These are phyloP conservation scores for Enteromius viviparus DNA, from an alignment of 2,797 vertebrate species.

Conservation along the genomic window DNA sequence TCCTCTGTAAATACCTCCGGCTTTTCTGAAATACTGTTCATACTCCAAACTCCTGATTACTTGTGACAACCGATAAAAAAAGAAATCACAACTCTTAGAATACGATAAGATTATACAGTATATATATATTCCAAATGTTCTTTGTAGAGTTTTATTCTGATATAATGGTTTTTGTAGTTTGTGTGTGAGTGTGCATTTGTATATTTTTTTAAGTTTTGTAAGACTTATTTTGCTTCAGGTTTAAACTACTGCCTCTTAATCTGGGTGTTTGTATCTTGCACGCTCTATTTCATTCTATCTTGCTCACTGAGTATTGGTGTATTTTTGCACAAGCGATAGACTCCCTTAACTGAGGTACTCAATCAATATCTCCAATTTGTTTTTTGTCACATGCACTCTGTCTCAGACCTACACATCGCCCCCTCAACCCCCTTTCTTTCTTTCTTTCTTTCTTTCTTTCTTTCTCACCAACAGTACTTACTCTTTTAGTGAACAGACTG, in stretches of 20 bases:
- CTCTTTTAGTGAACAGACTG: slow-evolving; percentile 75
- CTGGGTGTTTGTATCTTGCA: slow-evolving; percentile 77
- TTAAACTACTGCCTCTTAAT: slow-evolving; percentile 82
- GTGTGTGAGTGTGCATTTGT: slow-evolving; percentile 69
- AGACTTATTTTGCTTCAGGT: slow-evolving; percentile 81
- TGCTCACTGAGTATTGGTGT: slow-evolving; percentile 62
- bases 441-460: slow-evolving; percentile 58
- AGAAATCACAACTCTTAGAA: slow-evolving; percentile 75
- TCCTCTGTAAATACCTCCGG: slow-evolving; percentile 79
- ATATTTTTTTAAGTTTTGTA: slow-evolving; percentile 82
- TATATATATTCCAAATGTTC: slow-evolving; percentile 75
- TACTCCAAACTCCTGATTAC: slow-evolving; percentile 73
- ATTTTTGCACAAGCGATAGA: slow-evolving; percentile 68
- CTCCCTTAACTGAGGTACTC: slow-evolving; percentile 60
- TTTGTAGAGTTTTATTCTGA: slow-evolving; percentile 86
- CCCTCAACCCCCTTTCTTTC: slow-evolving; percentile 26
- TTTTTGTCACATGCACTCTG: slow-evolving; percentile 47
- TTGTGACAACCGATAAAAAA: slow-evolving; percentile 68
- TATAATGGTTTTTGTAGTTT: slow-evolving; percentile 81
- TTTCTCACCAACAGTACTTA: slow-evolving; percentile 58
- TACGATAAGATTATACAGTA: slow-evolving; percentile 69
- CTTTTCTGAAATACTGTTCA: slow-evolving; percentile 78
- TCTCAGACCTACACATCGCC: slow-evolving; percentile 38
- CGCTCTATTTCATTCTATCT: slow-evolving; percentile 68
- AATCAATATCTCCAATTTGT: slow-evolving; percentile 47